These are phyloP conservation scores for Psittacula cyanocephala DNA, from an alignment of 2,113 vertebrate species.

Conservation along the genomic window DNA sequence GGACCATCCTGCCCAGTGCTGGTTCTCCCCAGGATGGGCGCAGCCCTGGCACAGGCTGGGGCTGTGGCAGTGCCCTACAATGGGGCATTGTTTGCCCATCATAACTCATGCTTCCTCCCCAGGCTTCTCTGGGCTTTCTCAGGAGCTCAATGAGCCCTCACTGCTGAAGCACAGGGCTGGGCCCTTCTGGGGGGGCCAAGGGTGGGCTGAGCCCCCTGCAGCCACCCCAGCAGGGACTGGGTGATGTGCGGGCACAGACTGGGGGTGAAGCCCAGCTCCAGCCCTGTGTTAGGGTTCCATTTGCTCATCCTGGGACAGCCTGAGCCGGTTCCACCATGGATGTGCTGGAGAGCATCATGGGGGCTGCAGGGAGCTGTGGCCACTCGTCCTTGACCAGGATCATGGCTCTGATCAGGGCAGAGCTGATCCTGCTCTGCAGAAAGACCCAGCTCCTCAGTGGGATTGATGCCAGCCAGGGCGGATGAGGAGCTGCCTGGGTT, in stretches of 20 bases:
- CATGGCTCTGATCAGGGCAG: neutral
- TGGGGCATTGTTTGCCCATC: neutral
- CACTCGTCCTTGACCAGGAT: neutral
- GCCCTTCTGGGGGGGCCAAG: rapidly evolving
- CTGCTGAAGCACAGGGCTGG: neutral
- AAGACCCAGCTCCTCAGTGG: neutral
- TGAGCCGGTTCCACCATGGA: rapidly evolving
- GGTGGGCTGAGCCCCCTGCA: neutral
- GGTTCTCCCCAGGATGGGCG: neutral
- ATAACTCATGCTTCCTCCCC: constrained; percentile 15
- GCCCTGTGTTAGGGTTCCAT: neutral
- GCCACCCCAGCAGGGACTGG: neutral
- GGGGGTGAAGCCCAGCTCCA: neutral
- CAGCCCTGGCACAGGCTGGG: rapidly evolving
- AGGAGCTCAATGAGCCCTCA: neutral
- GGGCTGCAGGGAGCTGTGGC: neutral
- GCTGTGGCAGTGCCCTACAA: neutral
- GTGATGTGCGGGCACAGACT: rapidly evolving
- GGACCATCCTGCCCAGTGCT: neutral
- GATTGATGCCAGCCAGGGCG: neutral
- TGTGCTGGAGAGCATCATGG: neutral
- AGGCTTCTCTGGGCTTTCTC: neutral
- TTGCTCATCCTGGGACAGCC: neutral
- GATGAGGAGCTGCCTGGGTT: neutral
- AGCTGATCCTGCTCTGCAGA: neutral